These are phyloP conservation scores for Peromyscus leucopus DNA, from an alignment of 2,113 vertebrate genomes.

Conservation along the genomic window DNA sequence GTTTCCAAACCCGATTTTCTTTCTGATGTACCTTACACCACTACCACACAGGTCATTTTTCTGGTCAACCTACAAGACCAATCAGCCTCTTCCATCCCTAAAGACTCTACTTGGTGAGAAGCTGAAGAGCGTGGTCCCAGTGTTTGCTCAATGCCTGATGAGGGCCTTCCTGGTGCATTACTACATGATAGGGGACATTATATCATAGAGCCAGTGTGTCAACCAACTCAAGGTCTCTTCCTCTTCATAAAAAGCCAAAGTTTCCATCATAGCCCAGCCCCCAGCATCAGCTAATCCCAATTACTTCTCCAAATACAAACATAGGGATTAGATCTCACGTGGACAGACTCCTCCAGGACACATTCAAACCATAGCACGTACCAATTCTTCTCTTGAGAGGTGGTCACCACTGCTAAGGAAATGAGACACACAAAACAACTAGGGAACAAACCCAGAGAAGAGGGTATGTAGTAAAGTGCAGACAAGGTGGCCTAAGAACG, in stretches of 20 bases:
- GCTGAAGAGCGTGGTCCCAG: too few relatives aligned
- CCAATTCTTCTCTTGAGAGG: not conserved
- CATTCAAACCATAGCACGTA: not conserved
- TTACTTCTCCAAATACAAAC: not conserved
- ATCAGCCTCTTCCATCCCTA: not conserved
- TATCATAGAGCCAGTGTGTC: not conserved
- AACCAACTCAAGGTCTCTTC: not conserved
- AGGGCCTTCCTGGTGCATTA: not conserved
- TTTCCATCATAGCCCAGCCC: too few relatives aligned
- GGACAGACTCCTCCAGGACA: not conserved
- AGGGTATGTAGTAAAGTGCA: not conserved
- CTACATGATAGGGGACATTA: not conserved
- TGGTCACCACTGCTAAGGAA: not conserved
- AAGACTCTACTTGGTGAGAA: too few relatives aligned
- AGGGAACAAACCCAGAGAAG: not conserved
- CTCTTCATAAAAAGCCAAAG: not conserved
- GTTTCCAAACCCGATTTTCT: not conserved
- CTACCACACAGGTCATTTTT: not conserved
- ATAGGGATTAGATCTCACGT: not conserved
- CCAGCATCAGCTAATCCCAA: not conserved
- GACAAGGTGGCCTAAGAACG: not conserved
- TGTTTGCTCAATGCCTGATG: not conserved
- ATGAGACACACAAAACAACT: not conserved
- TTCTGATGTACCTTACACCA: not conserved
- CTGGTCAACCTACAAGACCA: not conserved